Base-by-base conservation (phyloP, 2,888 invertebrate genomes). In the Hipparchia semele region DNA sequence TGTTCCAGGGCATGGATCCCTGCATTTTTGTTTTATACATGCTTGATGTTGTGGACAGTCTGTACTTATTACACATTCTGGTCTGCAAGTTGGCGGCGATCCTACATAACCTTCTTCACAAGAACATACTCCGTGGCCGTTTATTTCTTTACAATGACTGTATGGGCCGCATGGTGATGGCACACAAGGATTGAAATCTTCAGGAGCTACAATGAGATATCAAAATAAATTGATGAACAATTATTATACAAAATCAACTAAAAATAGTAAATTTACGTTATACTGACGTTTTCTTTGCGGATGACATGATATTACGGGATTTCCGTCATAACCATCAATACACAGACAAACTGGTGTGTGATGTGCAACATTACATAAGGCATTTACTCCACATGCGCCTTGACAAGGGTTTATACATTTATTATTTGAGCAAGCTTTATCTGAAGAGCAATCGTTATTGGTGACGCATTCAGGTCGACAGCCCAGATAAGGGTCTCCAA, bases 341-440 rank as follows among this genome's bases (percentile, higher is more conserved):
- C 98, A 98, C 76, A 96, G 94, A 85, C 98, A 98, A 64, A 96
- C 95, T 39, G 98, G 98, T 7, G 96, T 96, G 82, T 98, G 98
- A 89, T 98, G 98, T 61, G 96, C 94, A 46, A 98, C 97, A 74
- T 95, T 95, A 82, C 98, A 98, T 78, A 96, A 96, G 0, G 98
- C 97, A 82, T 96, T 96, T 45, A 96, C 90, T 7, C 98, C 98
- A 86, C 98, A 98, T 33, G 96, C 96, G 74, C 96, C 97, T 69
- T 96, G 95, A 83, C 98, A 98, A 33, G 98, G 98, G 90, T 98
- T 96, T 75, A 95, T 94, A 84, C 98, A 98, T 93, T 98, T 97
- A 83, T 97, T 97, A 86, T 97, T 97, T 45, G 96, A 94, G 84
- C 98, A 98, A 68, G 98, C 96, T 81, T 95, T 96, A 79, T 96